phyloP scores from a whole-genome alignment of 2,797 vertebrate species.

The Cyclopterus lumpus region DNA sequence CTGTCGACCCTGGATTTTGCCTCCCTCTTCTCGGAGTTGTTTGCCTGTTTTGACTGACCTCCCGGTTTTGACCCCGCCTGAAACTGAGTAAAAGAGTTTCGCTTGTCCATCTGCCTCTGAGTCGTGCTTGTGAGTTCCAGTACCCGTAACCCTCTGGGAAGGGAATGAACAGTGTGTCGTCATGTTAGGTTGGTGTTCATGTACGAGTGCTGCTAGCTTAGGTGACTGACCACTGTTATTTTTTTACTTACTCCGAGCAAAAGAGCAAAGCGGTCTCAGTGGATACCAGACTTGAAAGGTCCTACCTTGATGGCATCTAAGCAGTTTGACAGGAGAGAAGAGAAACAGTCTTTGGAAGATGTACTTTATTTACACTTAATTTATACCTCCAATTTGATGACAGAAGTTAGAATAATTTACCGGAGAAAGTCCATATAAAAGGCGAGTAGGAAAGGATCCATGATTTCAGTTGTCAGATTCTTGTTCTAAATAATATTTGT shows the following conservation, averaged over 20 bases:
- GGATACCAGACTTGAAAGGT: background rate
- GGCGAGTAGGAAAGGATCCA: background rate
- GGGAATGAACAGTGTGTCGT: background rate
- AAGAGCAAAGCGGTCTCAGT: background rate
- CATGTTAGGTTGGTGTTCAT: background rate
- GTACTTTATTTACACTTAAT: background rate
- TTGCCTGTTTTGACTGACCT: too few relatives aligned
- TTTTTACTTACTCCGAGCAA: background rate
- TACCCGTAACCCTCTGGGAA: conserved; percentile 11
- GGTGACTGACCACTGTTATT: too few relatives aligned
- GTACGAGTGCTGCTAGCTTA: background rate
- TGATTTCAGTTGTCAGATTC: background rate
- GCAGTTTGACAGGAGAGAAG: background rate
- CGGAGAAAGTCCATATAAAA: background rate
- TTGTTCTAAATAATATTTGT: background rate
- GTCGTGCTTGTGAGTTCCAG: too few relatives aligned
- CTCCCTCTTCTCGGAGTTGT: too few relatives aligned
- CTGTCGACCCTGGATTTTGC: too few relatives aligned
- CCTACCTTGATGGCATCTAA: background rate
- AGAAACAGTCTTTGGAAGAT: background rate
- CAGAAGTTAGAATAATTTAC: background rate
- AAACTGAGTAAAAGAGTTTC: too few relatives aligned
- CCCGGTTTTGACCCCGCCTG: too few relatives aligned
- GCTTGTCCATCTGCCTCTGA: too few relatives aligned
- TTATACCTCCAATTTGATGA: background rate